These are phyloP conservation scores for Delia radicum DNA, from an alignment of 1,140 invertebrate species.

Conservation along the genomic window DNA sequence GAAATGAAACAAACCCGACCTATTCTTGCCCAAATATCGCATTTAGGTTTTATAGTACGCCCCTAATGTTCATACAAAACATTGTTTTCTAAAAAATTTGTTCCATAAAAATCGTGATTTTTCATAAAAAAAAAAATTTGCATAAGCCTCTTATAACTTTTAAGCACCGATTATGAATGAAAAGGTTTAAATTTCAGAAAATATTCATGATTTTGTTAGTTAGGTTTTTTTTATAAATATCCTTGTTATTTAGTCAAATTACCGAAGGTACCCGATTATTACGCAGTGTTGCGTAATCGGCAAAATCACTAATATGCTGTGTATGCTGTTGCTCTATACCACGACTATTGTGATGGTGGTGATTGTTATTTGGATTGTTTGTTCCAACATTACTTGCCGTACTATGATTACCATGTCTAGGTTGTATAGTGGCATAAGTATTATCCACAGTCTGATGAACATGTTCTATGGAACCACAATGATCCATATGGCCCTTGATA, in stretches of 20 bases:
- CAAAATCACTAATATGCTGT: constrained; percentile 60
- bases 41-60: too few species aligned
- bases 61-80: too few species aligned
- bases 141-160: not conserved
- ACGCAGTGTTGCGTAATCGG: constrained; percentile 70
- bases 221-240: too few species aligned
- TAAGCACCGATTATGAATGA: too few species aligned
- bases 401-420: constrained; percentile 58
- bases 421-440: constrained; percentile 85
- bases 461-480: constrained; percentile 55
- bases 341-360: constrained; percentile 23
- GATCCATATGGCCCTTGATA: constrained; percentile 40
- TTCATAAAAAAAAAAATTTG: not conserved
- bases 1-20: too few species aligned
- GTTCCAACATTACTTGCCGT: constrained; percentile 32
- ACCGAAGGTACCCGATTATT: constrained; percentile 52
- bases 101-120: too few species aligned
- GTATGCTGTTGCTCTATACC: constrained; percentile 25
- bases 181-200: too few species aligned
- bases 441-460: constrained; percentile 64
- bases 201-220: too few species aligned
- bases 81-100: too few species aligned
- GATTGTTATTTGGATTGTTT: constrained; percentile 18
- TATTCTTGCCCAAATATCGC: too few species aligned
- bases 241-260: not conserved